These are phyloP conservation scores for Periphyllus acericola DNA, from an alignment of 2,888 invertebrate genomes.

Conservation along the genomic window DNA sequence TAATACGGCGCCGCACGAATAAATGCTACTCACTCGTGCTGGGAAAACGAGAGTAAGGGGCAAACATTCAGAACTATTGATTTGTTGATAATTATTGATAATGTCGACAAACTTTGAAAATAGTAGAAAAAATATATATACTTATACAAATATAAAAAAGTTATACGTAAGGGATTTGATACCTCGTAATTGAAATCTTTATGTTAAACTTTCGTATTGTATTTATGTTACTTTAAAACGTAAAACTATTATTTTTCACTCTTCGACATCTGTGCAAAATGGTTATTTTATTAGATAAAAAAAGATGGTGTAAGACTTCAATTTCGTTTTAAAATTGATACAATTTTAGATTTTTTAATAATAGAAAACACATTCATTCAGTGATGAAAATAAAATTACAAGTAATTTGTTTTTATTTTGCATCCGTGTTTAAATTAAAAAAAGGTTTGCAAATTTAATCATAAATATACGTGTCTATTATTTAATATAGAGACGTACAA, in stretches of 20 bases:
- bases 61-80: conserved; percentile 4
- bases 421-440: not conserved
- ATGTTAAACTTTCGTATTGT: too few species aligned
- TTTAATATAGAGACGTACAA: not conserved
- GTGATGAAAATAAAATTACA: not conserved
- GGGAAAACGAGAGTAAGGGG: too few species aligned
- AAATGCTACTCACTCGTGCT: not conserved
- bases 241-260: not conserved
- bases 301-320: not conserved
- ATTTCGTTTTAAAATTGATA: not conserved
- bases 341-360: not conserved
- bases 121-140: not conserved
- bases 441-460: not conserved
- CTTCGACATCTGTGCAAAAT: not conserved
- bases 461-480: not conserved
- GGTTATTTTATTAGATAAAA: not conserved
- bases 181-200: too few species aligned
- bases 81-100: conserved; percentile 42
- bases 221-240: not conserved
- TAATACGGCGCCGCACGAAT: not conserved
- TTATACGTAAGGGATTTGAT: not conserved
- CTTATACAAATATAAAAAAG: not conserved
- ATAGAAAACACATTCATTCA: not conserved
- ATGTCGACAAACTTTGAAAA: not conserved
- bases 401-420: not conserved